These are phyloP conservation scores for Drosophila fulvimacula DNA, from an alignment of 2,888 invertebrate species.

Conservation along the genomic window DNA sequence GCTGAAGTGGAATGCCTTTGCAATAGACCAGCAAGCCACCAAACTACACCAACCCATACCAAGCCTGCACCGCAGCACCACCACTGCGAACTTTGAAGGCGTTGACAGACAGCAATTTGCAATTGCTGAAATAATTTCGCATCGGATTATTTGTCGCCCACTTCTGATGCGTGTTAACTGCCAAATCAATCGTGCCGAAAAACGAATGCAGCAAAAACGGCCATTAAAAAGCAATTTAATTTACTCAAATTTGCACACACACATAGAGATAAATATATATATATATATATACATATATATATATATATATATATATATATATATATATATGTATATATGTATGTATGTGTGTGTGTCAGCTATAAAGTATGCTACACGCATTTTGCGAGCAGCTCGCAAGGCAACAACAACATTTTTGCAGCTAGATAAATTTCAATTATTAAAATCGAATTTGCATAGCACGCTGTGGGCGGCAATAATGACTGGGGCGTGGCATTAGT, in stretches of 20 bases:
- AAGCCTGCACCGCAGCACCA: neutral
- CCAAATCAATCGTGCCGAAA: constrained; percentile 62
- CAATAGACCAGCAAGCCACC: neutral
- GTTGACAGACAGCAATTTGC: constrained; percentile 66
- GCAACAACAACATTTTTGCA: constrained; percentile 59
- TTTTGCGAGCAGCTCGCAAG: constrained; percentile 31
- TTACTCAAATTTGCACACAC: constrained; percentile 37
- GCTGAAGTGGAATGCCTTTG: constrained; percentile 26
- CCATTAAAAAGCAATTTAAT: constrained; percentile 74
- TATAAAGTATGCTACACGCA: constrained; percentile 49
- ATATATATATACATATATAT: neutral
- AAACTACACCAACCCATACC: neutral
- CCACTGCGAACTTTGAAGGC: constrained; percentile 34
- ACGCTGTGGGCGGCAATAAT: constrained; percentile 18
- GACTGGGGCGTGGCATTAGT: constrained; percentile 17
- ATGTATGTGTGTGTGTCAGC: constrained; percentile 5
- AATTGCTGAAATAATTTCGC: constrained; percentile 63
- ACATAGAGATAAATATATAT: neutral
- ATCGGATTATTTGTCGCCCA: constrained; percentile 43
- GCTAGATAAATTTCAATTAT: constrained; percentile 73
- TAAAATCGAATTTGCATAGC: constrained; percentile 76
- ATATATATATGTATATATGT: neutral
- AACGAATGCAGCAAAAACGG: constrained; percentile 54
- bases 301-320: neutral
- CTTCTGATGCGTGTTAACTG: constrained; percentile 64